Conservation (phyloP, 2,888 invertebrate genomes). For the Drosophila trichaetosa region DNA sequence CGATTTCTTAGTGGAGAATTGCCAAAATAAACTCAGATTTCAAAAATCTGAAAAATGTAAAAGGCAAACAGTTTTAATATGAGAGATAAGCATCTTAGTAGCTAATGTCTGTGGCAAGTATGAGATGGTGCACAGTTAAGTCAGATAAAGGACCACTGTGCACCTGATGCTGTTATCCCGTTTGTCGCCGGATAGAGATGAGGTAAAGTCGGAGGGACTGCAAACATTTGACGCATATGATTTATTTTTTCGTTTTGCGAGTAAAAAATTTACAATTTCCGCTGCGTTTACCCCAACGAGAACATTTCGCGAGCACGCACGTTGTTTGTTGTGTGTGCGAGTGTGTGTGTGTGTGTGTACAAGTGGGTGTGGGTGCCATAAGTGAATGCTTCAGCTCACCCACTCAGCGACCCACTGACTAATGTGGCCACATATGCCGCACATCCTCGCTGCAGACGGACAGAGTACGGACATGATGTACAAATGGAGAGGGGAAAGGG, state of each 20-base stretch:
- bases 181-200: conserved; percentile 7
- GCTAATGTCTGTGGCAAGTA: not conserved
- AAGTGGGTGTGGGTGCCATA: conserved; percentile 14
- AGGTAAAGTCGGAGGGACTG: conserved; percentile 31
- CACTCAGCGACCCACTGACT: conserved; percentile 55
- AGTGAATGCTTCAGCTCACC: conserved; percentile 41
- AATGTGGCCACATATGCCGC: conserved; percentile 62
- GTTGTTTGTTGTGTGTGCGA: not conserved
- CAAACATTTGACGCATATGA: conserved; percentile 69
- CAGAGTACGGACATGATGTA: not conserved
- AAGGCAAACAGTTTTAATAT: not conserved
- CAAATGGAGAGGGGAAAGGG: not conserved
- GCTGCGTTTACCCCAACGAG: conserved; percentile 62
- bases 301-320: conserved; percentile 50
- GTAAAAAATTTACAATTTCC: conserved; percentile 69
- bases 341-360: conserved; percentile 15
- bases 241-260: conserved; percentile 61
- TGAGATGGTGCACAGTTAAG: not conserved
- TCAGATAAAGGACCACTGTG: conserved; percentile 40
- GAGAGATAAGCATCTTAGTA: not conserved
- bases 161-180: conserved; percentile 45
- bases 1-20: not conserved
- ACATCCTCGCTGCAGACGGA: conserved; percentile 41
- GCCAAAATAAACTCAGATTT: not conserved
- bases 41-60: not conserved